These are phyloP conservation scores for Choloepus hoffmanni DNA, from an alignment of 2,113 vertebrate species.

Conservation along the genomic window DNA sequence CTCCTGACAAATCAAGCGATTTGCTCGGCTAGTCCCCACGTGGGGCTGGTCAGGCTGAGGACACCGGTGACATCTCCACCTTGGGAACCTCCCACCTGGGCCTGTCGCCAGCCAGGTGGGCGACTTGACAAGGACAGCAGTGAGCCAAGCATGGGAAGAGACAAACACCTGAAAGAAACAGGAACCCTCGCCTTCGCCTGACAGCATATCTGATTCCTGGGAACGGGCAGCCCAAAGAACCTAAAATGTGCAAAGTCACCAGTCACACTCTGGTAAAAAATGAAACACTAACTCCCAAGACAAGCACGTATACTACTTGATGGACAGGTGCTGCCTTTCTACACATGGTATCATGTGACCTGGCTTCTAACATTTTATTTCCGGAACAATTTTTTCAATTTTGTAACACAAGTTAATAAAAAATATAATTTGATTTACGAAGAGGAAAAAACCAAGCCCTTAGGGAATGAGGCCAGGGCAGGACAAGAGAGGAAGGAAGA, in stretches of 20 bases:
- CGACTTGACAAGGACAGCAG: not conserved
- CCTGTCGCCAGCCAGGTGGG: not conserved
- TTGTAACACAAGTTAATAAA: slow-evolving; percentile 9
- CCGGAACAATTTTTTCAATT: not conserved
- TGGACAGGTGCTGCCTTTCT: not conserved
- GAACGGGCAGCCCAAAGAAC: slow-evolving; percentile 35
- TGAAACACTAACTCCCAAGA: not conserved
- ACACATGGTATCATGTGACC: not conserved
- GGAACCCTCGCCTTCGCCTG: too few species aligned
- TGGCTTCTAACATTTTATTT: not conserved
- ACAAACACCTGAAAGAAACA: not conserved
- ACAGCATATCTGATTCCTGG: not conserved
- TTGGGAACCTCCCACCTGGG: not conserved
- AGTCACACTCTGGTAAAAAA: not conserved
- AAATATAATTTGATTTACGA: not conserved
- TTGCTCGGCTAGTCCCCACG: not conserved
- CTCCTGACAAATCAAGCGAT: not conserved
- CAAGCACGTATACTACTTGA: not conserved
- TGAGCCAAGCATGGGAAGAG: slow-evolving; percentile 5
- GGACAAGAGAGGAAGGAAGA: slow-evolving; percentile 5
- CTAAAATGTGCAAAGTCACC: not conserved
- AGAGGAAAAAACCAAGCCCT: not conserved
- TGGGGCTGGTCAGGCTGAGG: not conserved
- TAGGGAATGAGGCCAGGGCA: not conserved
- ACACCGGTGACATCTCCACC: not conserved